Evolutionary conservation across 2,113 vertebrate genomes (phyloP), one percentile per base, ranked within the genome.

Genomic region (Dendrocopos noguchii): DNA sequence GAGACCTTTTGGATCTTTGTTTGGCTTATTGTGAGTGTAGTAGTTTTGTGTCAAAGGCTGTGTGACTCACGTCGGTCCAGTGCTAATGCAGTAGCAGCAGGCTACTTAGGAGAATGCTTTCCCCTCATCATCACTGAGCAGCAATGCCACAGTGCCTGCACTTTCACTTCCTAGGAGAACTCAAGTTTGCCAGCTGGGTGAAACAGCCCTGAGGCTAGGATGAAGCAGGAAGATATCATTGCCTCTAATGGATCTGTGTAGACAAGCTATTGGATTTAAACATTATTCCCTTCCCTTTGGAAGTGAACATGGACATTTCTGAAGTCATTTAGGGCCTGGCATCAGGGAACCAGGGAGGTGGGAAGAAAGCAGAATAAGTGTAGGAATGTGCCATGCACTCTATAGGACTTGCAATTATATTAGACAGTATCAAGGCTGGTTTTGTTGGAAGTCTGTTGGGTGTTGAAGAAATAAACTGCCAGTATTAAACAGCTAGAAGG

Each of bases 21-120:
- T 80, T 83, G 59, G 22, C 15, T 74, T 66, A 21, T 7, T 60
- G 10, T n/a, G n/a, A 50, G 29, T 27, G 12, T 4, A 31, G 31
- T 6, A 65, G 15, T 42, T 87, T 33, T 80, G 13, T 64, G 34
- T 74, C 24, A 67, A 59, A 88, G 52, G n/a, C 65, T 39, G 3
- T 15, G 34, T 55, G 24, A 15, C 25, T 60, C 0, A 0, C 3
- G 7, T 70, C 52, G n/a, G 44, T 27, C 20, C 61, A 27, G 27
- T 28, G 15, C 76, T 88, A 71, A 74, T 33, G 44, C 44, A 71
- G 55, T 29, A 72, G 24, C 47, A 68, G 31, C 63, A 50, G 14
- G 27, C 20, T 46, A 1, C 59, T 12, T 46, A 4, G 8, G 42
- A 84, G n/a, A 44, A 25, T 29, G 22, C 61, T 84, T 64, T 5